Evolutionary conservation across 2,888 invertebrate species (phyloP).

Genomic region (Atherix ibis): DNA sequence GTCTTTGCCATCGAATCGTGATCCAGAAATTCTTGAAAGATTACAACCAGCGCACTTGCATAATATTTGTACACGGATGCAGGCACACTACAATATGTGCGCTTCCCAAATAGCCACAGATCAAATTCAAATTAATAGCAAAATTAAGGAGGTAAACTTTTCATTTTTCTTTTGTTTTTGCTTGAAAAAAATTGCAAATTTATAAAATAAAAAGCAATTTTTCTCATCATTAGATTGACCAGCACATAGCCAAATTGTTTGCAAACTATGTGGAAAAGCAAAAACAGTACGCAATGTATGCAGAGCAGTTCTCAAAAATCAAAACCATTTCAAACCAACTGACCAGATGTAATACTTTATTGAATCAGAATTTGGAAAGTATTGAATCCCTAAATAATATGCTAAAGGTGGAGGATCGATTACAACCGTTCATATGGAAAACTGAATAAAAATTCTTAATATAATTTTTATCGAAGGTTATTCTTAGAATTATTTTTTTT

Average conservation of each 20-base stretch:
- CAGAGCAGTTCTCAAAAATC: conserved; percentile 69
- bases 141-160: conserved; percentile 64
- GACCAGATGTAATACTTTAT: conserved; percentile 59
- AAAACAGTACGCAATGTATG: conserved; percentile 67
- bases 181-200: too few species aligned
- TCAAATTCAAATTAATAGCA: conserved; percentile 54
- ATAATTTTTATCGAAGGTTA: too few species aligned
- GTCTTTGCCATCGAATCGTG: conserved; percentile 68
- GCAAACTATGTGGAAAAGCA: conserved; percentile 61
- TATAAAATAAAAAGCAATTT: conserved; percentile 3
- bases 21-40: conserved; percentile 74
- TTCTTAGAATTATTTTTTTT: too few species aligned
- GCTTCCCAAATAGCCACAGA: conserved; percentile 69
- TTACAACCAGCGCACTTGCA: conserved; percentile 45
- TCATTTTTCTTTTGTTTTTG: too few species aligned
- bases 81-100: conserved; percentile 68
- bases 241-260: conserved; percentile 53
- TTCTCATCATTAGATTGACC: too few species aligned
- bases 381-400: conserved; percentile 71
- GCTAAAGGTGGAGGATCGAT: conserved; percentile 62
- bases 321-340: conserved; percentile 71
- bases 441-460: conserved; percentile 35
- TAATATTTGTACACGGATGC: conserved; percentile 62
- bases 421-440: conserved; percentile 86
- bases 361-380: conserved; percentile 73